phyloP scores from a whole-genome alignment of 64 coral and sea anemone species.

The Dendronephthya gigantea region DNA sequence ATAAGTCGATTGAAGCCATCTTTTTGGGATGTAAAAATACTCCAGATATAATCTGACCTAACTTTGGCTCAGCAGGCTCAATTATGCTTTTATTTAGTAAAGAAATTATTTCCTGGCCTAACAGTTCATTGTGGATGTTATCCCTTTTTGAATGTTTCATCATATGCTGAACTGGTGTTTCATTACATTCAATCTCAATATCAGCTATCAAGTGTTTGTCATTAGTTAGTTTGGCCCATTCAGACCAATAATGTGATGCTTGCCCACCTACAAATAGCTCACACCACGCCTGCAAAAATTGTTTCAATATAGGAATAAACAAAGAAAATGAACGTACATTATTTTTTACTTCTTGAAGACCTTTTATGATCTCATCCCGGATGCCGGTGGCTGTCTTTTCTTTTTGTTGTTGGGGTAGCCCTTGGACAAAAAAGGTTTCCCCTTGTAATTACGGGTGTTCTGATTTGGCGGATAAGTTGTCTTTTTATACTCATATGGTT shows the following conservation, averaged over 20 bases:
- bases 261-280: too few relatives aligned
- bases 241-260: too few relatives aligned
- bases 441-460: not conserved
- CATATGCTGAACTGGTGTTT: constrained; percentile 22
- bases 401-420: not conserved
- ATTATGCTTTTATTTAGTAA: too few relatives aligned
- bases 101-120: not conserved
- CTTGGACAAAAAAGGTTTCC: constrained; percentile 31
- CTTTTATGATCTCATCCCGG: constrained; percentile 19
- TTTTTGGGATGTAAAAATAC: constrained; percentile 34
- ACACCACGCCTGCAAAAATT: too few relatives aligned
- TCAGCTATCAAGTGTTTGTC: too few relatives aligned
- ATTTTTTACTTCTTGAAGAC: not conserved
- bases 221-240: too few relatives aligned
- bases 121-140: not conserved
- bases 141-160: not conserved
- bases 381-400: constrained; percentile 15
- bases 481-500: too few relatives aligned
- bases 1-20: constrained; percentile 29
- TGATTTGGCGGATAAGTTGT: not conserved
- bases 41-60: too few relatives aligned
- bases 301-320: too few relatives aligned
- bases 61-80: too few relatives aligned
- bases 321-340: too few relatives aligned
- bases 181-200: constrained; percentile 18